A percentile compares a stretch with the other conserved stretches of the same genome.
Evolutionary conservation across 2,888 invertebrate species (phyloP).

Genomic region (Brachypterus glaber): DNA sequence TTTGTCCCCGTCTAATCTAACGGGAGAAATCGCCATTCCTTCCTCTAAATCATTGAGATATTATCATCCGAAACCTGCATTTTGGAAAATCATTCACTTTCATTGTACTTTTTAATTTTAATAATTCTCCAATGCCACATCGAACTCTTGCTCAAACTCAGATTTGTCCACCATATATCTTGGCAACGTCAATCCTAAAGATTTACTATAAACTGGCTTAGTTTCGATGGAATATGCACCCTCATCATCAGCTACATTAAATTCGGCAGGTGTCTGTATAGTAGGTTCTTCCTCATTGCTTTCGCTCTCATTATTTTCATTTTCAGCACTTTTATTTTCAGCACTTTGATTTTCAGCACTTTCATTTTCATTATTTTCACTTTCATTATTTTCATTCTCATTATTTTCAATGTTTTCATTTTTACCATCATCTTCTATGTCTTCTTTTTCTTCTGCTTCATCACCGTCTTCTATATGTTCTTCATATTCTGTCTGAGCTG

Average conservation of each 20-base stretch:
- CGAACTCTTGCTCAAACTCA: constrained; percentile 58
- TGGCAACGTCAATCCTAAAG: constrained; percentile 54
- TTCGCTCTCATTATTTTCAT: no score
- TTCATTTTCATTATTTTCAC: constrained; percentile 23
- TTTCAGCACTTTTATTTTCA: constrained; percentile 23
- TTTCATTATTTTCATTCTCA: constrained; percentile 33
- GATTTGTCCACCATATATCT: constrained; percentile 59
- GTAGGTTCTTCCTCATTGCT: constrained; percentile 29
- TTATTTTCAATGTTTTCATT: constrained; percentile 32
- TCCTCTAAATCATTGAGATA: no score
- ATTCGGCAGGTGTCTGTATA: constrained; percentile 41
- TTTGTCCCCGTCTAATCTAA: no score
- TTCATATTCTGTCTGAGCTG: constrained; percentile 12
- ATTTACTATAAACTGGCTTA: constrained; percentile 52
- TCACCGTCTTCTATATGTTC: constrained; percentile 11
- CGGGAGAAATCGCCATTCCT: no score
- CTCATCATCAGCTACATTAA: constrained; percentile 47
- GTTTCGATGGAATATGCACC: constrained; percentile 61
- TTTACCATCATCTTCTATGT: constrained; percentile 5
- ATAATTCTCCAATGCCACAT: constrained; percentile 32
- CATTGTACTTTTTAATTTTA: no score
- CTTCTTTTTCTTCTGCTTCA: constrained; percentile 11
- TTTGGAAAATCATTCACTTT: no score
- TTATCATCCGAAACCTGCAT: no score
- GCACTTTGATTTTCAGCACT: constrained; percentile 28